Base-by-base conservation (phyloP, 2,888 invertebrate genomes). In the Caenorhabditis uteleia region DNA sequence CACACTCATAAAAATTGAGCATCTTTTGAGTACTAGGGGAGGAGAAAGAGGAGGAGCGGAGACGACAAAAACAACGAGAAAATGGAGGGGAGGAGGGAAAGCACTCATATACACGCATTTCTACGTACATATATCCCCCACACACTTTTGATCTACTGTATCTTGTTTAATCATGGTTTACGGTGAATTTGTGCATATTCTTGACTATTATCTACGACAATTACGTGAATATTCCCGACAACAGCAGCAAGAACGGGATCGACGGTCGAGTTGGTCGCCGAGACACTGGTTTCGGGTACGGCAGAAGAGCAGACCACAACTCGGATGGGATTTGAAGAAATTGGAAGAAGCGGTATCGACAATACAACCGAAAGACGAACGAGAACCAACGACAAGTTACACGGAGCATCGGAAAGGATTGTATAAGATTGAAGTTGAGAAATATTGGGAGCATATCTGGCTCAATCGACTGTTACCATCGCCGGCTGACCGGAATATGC, bases 401-500 rank as follows among this genome's bases (percentile, higher is more conserved):
- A 50, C 64, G 49, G 54, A 53, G 6, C 36, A 50, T 36, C 53
- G 64, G 40, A 20, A 49, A 10, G 38, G 42, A 20, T 38, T 49
- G 14, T 58, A 64, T 26, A 53, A 58, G 43, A 49, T 58, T n/a
- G 64, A 64, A 44, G 38, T 55, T n/a, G 65, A 65, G 20, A 56
- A 55, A 53, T 66, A 66, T 43, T 59, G 56, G 56, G 66, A 66
- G 53, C 48, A 53, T 26, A 44, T 53, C 23, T 51, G 40, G 34
- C 44, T 49, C 7, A 38, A 54, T 36, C 53, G 46, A 36, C 45
- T 59, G 26, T 44, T 65, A 26, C 59, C 65, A 54, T 57, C 72
- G 16, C 72, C 72, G 8, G 39, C 68, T 31, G 68, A 66, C 44
- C 62, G 62, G 49, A 72, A 72, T 54, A 67, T 72, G 68, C 64